phyloP scores from a whole-genome alignment of 1,140 invertebrate genomes.

The Portunus trituberculatus region DNA sequence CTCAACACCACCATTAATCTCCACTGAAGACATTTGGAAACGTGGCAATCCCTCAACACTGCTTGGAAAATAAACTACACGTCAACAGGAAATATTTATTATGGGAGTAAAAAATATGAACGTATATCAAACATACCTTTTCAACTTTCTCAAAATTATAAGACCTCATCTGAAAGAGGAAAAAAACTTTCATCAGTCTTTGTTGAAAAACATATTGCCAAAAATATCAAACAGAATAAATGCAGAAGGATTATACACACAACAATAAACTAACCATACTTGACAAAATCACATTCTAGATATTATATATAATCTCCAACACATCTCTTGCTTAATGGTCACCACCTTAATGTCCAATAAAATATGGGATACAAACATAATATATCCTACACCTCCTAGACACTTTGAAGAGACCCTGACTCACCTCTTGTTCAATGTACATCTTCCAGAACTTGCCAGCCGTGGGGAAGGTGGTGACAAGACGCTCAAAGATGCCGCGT shows the following conservation, averaged over 20 bases:
- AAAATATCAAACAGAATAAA: too few species aligned
- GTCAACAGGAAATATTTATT: conserved; percentile 70
- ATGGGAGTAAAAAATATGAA: conserved; percentile 39
- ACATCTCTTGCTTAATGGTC: too few species aligned
- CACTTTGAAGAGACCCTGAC: background rate
- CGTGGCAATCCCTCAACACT: conserved; percentile 60
- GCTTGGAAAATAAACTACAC: conserved; percentile 73
- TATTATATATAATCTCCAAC: too few species aligned
- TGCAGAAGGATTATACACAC: too few species aligned
- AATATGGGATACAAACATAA: too few species aligned
- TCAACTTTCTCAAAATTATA: conserved; percentile 78
- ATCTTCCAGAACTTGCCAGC: conserved; percentile 99
- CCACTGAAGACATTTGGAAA: conserved; percentile 43
- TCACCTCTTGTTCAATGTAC: conserved; percentile 99
- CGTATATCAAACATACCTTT: conserved; percentile 76
- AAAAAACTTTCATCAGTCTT: background rate
- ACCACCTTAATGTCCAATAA: too few species aligned
- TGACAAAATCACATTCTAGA: too few species aligned
- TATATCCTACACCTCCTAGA: too few species aligned
- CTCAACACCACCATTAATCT: too few species aligned
- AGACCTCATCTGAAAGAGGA: conserved; percentile 77
- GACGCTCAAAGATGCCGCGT: conserved; percentile 93
- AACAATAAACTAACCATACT: too few species aligned
- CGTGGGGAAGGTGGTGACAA: conserved; percentile 96
- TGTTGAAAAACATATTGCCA: too few species aligned